Evolutionary conservation across 2,888 invertebrate species (phyloP).

Genomic region (Zonitis immaculata): DNA sequence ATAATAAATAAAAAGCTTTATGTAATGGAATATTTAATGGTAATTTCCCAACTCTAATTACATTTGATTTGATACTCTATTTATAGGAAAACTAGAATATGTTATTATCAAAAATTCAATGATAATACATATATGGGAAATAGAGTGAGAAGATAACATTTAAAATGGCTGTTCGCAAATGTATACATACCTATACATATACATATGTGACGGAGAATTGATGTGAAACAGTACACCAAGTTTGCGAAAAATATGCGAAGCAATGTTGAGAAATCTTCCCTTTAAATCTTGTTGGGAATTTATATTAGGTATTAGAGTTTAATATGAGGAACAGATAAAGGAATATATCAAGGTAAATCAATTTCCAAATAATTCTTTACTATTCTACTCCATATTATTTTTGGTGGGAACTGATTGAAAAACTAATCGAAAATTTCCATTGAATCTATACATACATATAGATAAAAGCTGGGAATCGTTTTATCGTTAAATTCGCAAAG

Average conservation of each 20-base stretch:
- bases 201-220: slow-evolving; percentile 21
- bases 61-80: slow-evolving; percentile 30
- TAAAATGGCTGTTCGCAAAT: slow-evolving; percentile 13
- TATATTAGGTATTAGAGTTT: slow-evolving; percentile 22
- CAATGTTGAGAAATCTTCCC: slow-evolving; percentile 16
- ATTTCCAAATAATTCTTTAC: slow-evolving; percentile 14
- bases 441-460: slow-evolving; percentile 14
- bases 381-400: slow-evolving; percentile 1
- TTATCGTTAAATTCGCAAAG: slow-evolving; percentile 16
- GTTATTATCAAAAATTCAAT: too few species aligned
- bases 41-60: slow-evolving; percentile 30
- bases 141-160: slow-evolving; percentile 5
- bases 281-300: slow-evolving; percentile 20
- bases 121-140: neutral
- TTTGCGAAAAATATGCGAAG: slow-evolving; percentile 19
- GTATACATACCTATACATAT: slow-evolving; percentile 9
- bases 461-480: slow-evolving; percentile 21
- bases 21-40: slow-evolving; percentile 23
- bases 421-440: slow-evolving; percentile 10
- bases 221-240: slow-evolving; percentile 14
- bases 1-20: slow-evolving; percentile 21
- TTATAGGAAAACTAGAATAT: too few species aligned
- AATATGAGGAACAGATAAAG: slow-evolving; percentile 17
- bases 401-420: slow-evolving; percentile 1
- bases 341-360: slow-evolving; percentile 18